Evolutionary conservation across 2,888 invertebrate genomes (phyloP), one percentile per base, ranked within the genome.

Genomic region (Nemoura dubitans): DNA sequence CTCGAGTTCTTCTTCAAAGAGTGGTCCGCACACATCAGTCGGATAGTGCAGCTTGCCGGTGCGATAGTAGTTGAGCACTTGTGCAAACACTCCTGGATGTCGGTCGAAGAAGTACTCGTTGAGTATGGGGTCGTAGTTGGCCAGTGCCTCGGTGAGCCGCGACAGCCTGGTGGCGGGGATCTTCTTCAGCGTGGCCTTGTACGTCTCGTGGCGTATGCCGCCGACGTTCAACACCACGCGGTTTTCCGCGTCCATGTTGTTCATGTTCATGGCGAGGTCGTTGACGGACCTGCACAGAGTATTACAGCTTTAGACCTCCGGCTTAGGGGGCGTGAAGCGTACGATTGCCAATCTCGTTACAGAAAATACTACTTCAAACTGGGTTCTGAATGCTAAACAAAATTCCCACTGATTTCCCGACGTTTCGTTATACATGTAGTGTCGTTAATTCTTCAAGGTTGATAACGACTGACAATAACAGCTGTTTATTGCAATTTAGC

Each of bases 31-130:
- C 0, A 99, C 99, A 91, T 99, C 98, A 86, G 99, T 99, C 26
- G 99, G 99, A 92, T 99, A 99, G 92, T 99, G 99, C 89, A 99
- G 95, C 92, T 99, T 99, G 87, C 99, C 99, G 88, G 98, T 98
- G 91, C 97, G 96, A 93, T 99, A 99, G 92, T 99, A 99, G 92
- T 99, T 99, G 90, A 98, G 95, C 90, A 98, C 97, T 93, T 99
- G 98, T 87, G 98, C 98, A 92, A 99, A 99, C 85, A 96, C 98
- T 86, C 98, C 98, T 43, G 98, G 98, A 93, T 99, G 98, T 89
- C 98, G 93, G 93, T 98, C 99, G 93, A 99, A 99, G 95, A 99
- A 99, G 94, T 99, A 99, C 93, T 99, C 99, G 93, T 99, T 99
- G 90, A 99, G 95, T 90, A 99, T 97, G 85, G 99, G 98, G 93